phyloP scores from a whole-genome alignment of 2,113 vertebrate species.

The Anarrhichthys ocellatus region DNA sequence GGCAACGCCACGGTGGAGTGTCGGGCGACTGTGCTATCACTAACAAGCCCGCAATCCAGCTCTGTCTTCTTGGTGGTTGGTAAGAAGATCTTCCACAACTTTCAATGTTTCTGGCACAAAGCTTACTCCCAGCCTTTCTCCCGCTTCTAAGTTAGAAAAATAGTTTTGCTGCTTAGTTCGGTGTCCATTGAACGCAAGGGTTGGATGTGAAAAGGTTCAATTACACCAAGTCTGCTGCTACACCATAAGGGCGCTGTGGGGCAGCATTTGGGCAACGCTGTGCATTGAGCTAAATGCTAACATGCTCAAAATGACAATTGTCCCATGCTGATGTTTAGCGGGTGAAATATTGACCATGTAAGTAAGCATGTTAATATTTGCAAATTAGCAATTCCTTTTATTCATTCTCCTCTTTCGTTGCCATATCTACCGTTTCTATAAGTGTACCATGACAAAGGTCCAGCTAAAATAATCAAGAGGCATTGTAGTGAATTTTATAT shows the following conservation, averaged over 20 bases:
- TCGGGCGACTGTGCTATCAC: constrained; percentile 77
- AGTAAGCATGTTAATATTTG: background rate
- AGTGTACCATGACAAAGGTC: too few relatives aligned
- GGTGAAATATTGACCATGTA: background rate
- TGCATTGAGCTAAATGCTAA: background rate
- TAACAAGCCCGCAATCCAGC: constrained; percentile 71
- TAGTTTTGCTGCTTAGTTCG: background rate
- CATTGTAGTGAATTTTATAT: background rate
- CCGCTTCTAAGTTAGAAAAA: background rate
- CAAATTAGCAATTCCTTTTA: background rate
- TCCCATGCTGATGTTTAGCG: background rate
- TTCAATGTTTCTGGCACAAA: background rate
- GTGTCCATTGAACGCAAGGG: background rate
- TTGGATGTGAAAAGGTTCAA: background rate
- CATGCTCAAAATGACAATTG: background rate
- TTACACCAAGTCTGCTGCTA: background rate
- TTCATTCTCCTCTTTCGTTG: too few relatives aligned
- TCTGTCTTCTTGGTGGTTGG: constrained; percentile 82
- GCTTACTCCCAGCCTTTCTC: background rate
- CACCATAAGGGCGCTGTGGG: background rate
- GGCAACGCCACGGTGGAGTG: constrained; percentile 83
- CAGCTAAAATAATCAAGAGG: background rate
- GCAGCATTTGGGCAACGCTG: too few relatives aligned
- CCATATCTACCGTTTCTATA: too few relatives aligned
- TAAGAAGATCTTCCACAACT: constrained; percentile 45